Percentiles rank a stretch among this genome's conserved stretches.
Evolutionary conservation across 2,888 invertebrate genomes (phyloP).

Genomic region (Drosophila diplacantha): DNA sequence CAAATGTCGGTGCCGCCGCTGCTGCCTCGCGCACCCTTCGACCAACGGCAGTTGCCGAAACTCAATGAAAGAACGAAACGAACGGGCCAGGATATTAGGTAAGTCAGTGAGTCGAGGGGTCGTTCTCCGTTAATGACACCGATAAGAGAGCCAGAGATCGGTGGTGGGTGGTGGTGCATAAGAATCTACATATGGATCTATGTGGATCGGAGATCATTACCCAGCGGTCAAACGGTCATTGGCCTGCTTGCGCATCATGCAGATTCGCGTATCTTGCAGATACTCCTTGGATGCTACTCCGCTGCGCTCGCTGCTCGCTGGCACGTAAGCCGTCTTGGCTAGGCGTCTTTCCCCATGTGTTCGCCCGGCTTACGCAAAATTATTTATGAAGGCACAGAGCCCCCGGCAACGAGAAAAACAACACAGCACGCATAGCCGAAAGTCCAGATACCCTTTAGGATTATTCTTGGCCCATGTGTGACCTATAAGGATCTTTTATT

Average conservation of each 20-base stretch:
- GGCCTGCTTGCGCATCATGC: slow-evolving; percentile 57
- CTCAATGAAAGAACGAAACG: slow-evolving; percentile 39
- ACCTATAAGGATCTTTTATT: neutral
- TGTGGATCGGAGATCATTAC: slow-evolving; percentile 51
- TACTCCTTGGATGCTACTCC: slow-evolving; percentile 33
- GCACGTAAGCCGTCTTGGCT: slow-evolving; percentile 65
- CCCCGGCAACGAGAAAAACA: slow-evolving; percentile 29
- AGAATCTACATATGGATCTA: slow-evolving; percentile 53
- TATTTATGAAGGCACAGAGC: slow-evolving; percentile 65
- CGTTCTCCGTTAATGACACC: slow-evolving; percentile 46
- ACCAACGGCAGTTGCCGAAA: slow-evolving; percentile 51
- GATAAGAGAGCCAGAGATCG: slow-evolving; percentile 14
- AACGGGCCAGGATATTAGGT: slow-evolving; percentile 56
- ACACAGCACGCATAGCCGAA: neutral
- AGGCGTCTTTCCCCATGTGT: slow-evolving; percentile 60
- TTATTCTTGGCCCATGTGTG: neutral
- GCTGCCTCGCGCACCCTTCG: slow-evolving; percentile 11
- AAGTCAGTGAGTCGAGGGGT: slow-evolving; percentile 31
- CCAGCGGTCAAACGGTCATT: slow-evolving; percentile 73
- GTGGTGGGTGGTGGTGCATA: slow-evolving; percentile 36
- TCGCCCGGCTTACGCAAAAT: slow-evolving; percentile 67
- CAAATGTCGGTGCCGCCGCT: slow-evolving; percentile 39
- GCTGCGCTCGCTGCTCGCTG: slow-evolving; percentile 41
- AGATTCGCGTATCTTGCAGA: slow-evolving; percentile 18
- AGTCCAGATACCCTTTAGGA: slow-evolving; percentile 5